Evolutionary conservation across 2,888 invertebrate species (phyloP).

Genomic region (Perizoma affinitatum): DNA sequence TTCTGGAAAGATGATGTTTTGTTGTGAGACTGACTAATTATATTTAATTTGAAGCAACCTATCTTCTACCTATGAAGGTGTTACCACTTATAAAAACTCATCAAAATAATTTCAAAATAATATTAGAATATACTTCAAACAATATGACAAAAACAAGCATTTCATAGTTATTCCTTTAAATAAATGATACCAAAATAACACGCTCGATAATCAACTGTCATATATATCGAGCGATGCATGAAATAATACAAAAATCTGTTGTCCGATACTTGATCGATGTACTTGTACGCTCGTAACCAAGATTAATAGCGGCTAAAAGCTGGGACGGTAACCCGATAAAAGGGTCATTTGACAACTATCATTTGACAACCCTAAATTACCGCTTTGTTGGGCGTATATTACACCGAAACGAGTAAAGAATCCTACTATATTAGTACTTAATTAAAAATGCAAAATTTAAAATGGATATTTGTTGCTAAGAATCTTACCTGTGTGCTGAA

Average conservation of each 20-base stretch:
- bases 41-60: too few relatives aligned
- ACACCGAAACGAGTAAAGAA: slow-evolving; percentile 39
- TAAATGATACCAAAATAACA: slow-evolving; percentile 28
- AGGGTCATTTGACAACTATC: slow-evolving; percentile 58
- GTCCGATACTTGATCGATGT: slow-evolving; percentile 47
- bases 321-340: slow-evolving; percentile 53
- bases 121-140: slow-evolving; percentile 2
- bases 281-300: slow-evolving; percentile 42
- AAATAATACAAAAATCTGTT: slow-evolving; percentile 39
- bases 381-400: slow-evolving; percentile 29
- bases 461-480: too few relatives aligned
- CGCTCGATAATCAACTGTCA: slow-evolving; percentile 24
- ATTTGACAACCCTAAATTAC: slow-evolving; percentile 58
- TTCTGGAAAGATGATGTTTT: too few relatives aligned
- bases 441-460: too few relatives aligned
- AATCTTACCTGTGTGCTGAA: too few relatives aligned
- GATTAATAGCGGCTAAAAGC: slow-evolving; percentile 56
- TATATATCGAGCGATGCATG: slow-evolving; percentile 20
- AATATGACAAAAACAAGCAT: neutral
- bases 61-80: too few relatives aligned
- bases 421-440: neutral
- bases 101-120: neutral
- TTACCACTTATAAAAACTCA: too few relatives aligned
- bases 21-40: too few relatives aligned
- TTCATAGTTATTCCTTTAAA: slow-evolving; percentile 6